These are phyloP conservation scores for Theristicus caerulescens DNA, from an alignment of 2,113 vertebrate species.

Conservation along the genomic window DNA sequence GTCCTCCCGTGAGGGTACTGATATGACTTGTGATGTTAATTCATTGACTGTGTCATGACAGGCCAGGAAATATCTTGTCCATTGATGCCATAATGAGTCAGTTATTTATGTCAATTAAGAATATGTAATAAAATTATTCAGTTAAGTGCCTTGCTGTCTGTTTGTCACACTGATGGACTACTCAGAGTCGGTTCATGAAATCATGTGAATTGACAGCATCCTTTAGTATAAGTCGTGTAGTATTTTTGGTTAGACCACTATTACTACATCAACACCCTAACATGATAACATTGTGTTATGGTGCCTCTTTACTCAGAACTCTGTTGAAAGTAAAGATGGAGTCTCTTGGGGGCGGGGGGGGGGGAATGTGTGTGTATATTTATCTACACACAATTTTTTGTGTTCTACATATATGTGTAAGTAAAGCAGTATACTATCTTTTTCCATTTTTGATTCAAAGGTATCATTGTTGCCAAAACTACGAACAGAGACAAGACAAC, in stretches of 20 bases:
- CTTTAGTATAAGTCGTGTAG: background rate
- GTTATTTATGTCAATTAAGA: background rate
- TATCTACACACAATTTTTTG: background rate
- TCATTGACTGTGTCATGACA: background rate
- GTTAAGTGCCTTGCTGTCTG: background rate
- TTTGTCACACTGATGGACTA: background rate
- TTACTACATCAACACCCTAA: background rate
- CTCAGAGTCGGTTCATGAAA: background rate
- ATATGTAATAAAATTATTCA: background rate
- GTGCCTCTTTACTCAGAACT: background rate
- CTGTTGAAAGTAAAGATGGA: background rate
- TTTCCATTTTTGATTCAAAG: background rate
- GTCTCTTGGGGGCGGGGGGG: background rate
- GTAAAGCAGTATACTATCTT: background rate
- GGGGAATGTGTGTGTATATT: background rate
- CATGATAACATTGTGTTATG: background rate
- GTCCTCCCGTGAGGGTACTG: background rate
- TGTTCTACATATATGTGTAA: background rate
- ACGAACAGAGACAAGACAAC: background rate
- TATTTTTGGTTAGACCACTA: background rate
- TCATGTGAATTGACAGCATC: background rate
- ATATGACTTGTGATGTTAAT: background rate
- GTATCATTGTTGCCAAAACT: background rate
- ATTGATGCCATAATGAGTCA: background rate
- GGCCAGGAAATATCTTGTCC: background rate